These are phyloP conservation scores for Candidula unifasciata DNA, from an alignment of 2,888 invertebrate species.

Conservation along the genomic window DNA sequence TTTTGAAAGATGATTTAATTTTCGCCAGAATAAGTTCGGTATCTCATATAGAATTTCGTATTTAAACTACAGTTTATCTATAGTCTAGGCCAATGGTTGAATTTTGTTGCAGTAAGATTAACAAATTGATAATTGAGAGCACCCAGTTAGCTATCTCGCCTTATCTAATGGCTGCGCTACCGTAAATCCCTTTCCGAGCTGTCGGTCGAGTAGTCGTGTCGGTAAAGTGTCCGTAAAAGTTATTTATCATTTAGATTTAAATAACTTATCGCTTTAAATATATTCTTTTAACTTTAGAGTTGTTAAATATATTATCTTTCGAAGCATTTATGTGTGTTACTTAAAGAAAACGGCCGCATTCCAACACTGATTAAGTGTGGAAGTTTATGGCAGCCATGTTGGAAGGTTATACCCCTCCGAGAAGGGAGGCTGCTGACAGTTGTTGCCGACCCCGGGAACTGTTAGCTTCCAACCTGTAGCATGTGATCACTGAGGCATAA, in stretches of 20 bases:
- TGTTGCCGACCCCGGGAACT: not conserved
- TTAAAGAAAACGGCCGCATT: conserved; percentile 1
- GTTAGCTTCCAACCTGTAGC: not conserved
- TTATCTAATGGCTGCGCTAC: conserved; percentile 26
- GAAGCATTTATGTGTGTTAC: not conserved
- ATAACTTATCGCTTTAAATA: not conserved
- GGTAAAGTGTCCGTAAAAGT: conserved; percentile 1
- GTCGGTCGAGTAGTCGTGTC: not conserved
- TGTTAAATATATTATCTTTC: not conserved
- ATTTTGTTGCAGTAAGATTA: too few relatives aligned
- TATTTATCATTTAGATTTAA: not conserved
- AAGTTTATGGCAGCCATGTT: conserved; percentile 64
- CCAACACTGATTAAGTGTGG: not conserved
- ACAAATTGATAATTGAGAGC: too few relatives aligned
- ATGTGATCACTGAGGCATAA: conserved; percentile 24
- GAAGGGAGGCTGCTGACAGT: conserved; percentile 6
- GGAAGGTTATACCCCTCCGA: conserved; percentile 53
- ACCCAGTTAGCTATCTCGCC: not conserved
- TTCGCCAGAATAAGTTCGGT: too few relatives aligned
- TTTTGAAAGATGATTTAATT: conserved; percentile 48
- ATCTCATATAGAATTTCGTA: too few relatives aligned
- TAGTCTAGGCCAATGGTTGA: too few relatives aligned
- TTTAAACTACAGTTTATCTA: too few relatives aligned
- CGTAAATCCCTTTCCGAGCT: not conserved
- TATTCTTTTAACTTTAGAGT: not conserved